These are phyloP conservation scores for Thereuonema tuberculata DNA, from an alignment of 1,140 invertebrate species.

Conservation along the genomic window DNA sequence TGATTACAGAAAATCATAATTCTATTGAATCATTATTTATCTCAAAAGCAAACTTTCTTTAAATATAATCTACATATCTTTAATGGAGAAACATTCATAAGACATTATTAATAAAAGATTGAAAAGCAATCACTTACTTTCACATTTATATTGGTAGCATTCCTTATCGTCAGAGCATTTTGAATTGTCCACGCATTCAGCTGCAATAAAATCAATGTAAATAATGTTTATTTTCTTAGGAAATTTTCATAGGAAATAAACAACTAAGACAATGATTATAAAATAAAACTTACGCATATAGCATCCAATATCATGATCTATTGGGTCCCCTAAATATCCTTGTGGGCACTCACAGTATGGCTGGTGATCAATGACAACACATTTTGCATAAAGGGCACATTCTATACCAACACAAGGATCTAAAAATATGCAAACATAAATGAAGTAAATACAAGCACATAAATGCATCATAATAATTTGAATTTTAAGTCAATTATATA, in stretches of 20 bases:
- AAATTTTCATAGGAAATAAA: constrained; percentile 1
- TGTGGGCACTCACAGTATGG: constrained; percentile 20
- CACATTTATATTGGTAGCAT: constrained; percentile 23
- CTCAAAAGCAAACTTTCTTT: too few relatives aligned
- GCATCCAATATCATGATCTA: constrained; percentile 11
- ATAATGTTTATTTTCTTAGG: too few relatives aligned
- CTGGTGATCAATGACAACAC: constrained; percentile 20
- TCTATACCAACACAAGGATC: constrained; percentile 21
- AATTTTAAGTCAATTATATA: neutral
- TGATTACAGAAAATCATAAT: too few relatives aligned
- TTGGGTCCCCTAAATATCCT: constrained; percentile 17
- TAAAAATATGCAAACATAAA: neutral
- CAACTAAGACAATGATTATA: constrained; percentile 17
- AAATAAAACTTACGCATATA: constrained; percentile 9
- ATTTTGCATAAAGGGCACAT: constrained; percentile 22
- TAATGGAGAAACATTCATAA: too few relatives aligned
- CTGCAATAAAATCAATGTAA: neutral
- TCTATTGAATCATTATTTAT: too few relatives aligned
- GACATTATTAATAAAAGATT: neutral
- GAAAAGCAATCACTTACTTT: constrained; percentile 18
- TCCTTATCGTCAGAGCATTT: constrained; percentile 4
- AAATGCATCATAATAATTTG: constrained; percentile 1
- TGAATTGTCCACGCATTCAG: neutral
- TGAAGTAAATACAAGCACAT: neutral
- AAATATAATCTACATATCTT: too few relatives aligned